Evolutionary conservation across 37 sponge, comb jelly and placozoan species (phyloP), one percentile per base, ranked within the genome.

Genomic region (Agelas oroides): DNA sequence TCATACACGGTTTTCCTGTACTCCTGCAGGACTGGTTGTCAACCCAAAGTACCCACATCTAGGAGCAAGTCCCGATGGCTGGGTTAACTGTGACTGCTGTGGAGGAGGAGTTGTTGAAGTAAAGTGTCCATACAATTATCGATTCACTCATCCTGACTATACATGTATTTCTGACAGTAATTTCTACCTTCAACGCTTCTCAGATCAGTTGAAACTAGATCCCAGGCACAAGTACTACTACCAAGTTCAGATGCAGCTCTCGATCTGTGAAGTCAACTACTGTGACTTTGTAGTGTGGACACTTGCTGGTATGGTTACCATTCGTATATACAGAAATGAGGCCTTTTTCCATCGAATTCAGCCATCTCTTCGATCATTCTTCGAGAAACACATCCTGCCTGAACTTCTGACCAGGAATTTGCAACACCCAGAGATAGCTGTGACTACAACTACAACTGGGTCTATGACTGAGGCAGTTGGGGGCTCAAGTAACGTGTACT

Each of bases 11-110:
- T 37, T 86, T 30, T 21, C 1, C n/a, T 52, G 27, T 41, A 41
- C 40, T 8, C 1, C 40, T 30, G 34, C 53, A n/a, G 86, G 86
- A 30, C 70, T 85, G 17, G 39, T 28, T 65, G 60, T 85, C 25
- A 85, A 85, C 34, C 60, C 86, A 1, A 31, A 28, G 24, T 76
- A 54, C 57, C 86, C 86, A n/a, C 60, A 85, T 36, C 54, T 85
- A 20, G 86, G 86, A n/a, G 77, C 86, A 5, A 39, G 69, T 52
- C 86, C 86, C n/a, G 86, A 85, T 76, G 86, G 86, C 1, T 13
- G 76, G 13, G 32, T 85, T 16, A 18, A 15, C 0, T 85, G 86
- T 76, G 70, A 64, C 13, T 76, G 77, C 53, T 85, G 86, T 85
- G 86, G 86, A 6, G 30, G 30, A 28, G 78, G 86, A 38, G 76